Evolutionary conservation across 2,888 invertebrate genomes (phyloP).

Genomic region (Coelopa pilipes): DNA sequence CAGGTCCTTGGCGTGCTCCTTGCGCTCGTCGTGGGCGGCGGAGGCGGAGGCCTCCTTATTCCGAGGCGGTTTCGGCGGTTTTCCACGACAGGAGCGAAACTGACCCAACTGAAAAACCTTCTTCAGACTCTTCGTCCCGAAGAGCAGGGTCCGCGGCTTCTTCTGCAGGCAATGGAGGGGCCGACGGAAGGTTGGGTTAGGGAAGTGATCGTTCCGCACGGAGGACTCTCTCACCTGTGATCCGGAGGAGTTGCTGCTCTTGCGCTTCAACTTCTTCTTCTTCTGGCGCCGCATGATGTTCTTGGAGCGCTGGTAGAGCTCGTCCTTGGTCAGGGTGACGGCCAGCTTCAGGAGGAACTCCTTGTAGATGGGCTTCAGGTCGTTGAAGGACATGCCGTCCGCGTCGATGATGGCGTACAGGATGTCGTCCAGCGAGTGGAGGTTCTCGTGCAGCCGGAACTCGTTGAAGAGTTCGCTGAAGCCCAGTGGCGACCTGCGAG

Average conservation of each 20-base stretch:
- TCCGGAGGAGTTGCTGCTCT: conserved; percentile 64
- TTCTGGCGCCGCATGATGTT: conserved; percentile 88
- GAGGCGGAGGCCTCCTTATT: conserved; percentile 56
- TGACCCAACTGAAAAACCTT: conserved; percentile 73
- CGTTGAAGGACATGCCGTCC: conserved; percentile 93
- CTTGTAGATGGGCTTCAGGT: conserved; percentile 90
- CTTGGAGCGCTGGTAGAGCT: conserved; percentile 89
- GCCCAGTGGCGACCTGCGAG: conserved; percentile 79
- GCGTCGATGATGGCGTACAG: conserved; percentile 89
- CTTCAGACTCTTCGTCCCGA: conserved; percentile 72
- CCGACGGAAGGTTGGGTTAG: neutral
- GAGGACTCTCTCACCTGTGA: conserved; percentile 51
- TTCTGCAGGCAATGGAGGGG: conserved; percentile 61
- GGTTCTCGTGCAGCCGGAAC: conserved; percentile 86
- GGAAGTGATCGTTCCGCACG: neutral
- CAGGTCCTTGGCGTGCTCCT: conserved; percentile 42
- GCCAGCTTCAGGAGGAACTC: conserved; percentile 88
- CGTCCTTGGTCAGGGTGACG: conserved; percentile 90
- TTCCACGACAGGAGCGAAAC: conserved; percentile 65
- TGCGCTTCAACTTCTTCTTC: conserved; percentile 73
- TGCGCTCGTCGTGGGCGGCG: conserved; percentile 32
- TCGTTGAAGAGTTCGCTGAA: conserved; percentile 89
- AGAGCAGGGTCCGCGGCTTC: conserved; percentile 71
- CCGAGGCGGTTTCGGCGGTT: conserved; percentile 53
- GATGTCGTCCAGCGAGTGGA: conserved; percentile 88